A percentile compares a stretch with the other conserved stretches of the same genome.
These are phyloP conservation scores for Penelope pileata DNA, from an alignment of 2,113 vertebrate species.

Conservation along the genomic window DNA sequence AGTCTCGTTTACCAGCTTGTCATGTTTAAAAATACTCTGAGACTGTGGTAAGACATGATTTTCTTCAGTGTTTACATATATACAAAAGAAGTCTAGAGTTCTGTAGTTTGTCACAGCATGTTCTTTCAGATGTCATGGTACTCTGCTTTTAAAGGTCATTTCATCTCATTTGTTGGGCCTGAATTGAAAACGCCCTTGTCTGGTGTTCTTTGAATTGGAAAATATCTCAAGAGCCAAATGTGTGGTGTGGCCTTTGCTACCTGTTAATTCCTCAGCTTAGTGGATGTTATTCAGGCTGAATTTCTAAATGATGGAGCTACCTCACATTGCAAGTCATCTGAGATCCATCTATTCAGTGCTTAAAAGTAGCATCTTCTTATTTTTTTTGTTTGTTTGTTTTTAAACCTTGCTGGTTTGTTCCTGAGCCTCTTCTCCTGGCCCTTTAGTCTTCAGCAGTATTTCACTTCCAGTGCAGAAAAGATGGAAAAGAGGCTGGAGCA, in stretches of 20 bases:
- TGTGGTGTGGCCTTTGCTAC: not conserved
- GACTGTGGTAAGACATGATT: not conserved
- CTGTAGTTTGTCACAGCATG: not conserved
- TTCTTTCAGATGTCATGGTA: not conserved
- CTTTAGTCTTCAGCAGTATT: not conserved
- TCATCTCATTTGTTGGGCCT: not conserved
- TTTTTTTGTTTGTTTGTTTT: not conserved
- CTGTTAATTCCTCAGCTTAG: not conserved
- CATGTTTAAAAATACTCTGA: not conserved
- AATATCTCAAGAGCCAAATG: not conserved
- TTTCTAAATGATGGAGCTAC: not conserved
- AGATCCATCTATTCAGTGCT: not conserved
- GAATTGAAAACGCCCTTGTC: not conserved
- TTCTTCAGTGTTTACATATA: not conserved
- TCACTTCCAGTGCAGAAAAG: not conserved
- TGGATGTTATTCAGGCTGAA: not conserved
- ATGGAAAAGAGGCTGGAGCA: not conserved
- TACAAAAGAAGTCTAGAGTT: fast-evolving
- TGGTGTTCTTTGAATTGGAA: not conserved
- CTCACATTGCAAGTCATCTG: not conserved
- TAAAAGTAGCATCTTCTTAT: not conserved
- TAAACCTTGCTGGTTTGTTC: fast-evolving
- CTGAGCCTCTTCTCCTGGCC: not conserved
- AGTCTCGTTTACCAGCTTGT: not conserved
- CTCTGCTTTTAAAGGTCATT: not conserved